Evolutionary conservation across 2,113 vertebrate genomes (phyloP).

Genomic region (Galemys pyrenaicus): DNA sequence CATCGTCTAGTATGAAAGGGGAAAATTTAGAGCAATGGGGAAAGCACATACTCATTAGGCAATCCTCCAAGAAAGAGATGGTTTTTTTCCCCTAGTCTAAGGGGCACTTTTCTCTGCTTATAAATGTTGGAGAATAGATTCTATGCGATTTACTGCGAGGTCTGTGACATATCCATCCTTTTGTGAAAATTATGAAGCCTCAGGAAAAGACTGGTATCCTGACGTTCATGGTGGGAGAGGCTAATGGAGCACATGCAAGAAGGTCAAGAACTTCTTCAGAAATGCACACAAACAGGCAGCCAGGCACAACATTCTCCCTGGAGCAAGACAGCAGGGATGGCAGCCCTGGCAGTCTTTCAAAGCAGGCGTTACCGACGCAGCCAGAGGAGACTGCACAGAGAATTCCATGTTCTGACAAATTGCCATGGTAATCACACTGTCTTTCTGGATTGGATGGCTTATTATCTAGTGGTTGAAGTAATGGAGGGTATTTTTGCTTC

Average conservation of each 20-base stretch:
- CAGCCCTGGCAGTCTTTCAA: neutral
- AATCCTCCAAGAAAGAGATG: neutral
- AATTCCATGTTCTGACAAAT: constrained; percentile 1
- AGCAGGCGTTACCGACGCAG: neutral
- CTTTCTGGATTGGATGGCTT: constrained; percentile 2
- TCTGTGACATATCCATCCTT: neutral
- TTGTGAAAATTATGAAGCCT: neutral
- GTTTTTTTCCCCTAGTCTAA: neutral
- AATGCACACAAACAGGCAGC: neutral
- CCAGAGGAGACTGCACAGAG: neutral
- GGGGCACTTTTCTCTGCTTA: too few relatives aligned
- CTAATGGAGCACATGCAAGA: neutral
- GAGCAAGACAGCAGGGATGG: neutral
- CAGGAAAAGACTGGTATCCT: neutral
- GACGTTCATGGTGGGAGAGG: too few relatives aligned
- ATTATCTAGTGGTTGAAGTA: constrained; percentile 45
- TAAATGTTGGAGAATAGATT: neutral
- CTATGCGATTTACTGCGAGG: neutral
- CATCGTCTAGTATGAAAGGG: neutral
- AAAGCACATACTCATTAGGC: neutral
- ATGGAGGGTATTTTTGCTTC: constrained; percentile 37
- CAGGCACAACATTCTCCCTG: neutral
- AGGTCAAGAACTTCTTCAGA: neutral
- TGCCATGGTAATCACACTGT: constrained; percentile 31
- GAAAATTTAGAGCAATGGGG: neutral